Percentiles rank a stretch among this genome's conserved stretches.
These are phyloP conservation scores for Mormyrus lacerda DNA, from an alignment of 2,113 vertebrate species.

Conservation along the genomic window DNA sequence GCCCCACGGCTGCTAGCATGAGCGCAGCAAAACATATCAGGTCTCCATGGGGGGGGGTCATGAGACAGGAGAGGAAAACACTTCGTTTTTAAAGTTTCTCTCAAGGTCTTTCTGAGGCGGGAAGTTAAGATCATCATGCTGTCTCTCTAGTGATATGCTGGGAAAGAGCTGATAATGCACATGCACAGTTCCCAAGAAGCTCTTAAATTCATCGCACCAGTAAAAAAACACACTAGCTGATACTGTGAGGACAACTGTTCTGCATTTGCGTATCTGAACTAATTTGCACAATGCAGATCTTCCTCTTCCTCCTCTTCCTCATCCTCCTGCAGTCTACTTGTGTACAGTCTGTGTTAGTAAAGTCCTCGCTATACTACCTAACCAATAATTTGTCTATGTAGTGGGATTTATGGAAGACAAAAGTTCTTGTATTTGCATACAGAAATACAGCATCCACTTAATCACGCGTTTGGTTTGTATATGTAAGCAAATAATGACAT, in stretches of 20 bases:
- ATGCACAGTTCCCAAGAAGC: neutral
- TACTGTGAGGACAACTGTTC: neutral
- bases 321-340: neutral
- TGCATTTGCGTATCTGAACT: neutral
- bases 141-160: neutral
- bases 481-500: neutral
- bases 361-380: neutral
- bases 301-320: neutral
- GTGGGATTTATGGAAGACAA: neutral
- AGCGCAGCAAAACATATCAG: neutral
- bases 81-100: neutral
- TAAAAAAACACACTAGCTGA: neutral
- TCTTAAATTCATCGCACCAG: neutral
- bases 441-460: neutral
- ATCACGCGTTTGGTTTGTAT: neutral
- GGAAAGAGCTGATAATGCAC: neutral
- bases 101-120: neutral
- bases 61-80: neutral
- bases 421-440: slow-evolving; percentile 7
- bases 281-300: neutral
- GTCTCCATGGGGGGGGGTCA: neutral
- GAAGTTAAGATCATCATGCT: neutral
- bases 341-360: neutral
- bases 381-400: neutral
- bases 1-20: neutral